Evolutionary conservation across 2,113 vertebrate species (phyloP), one percentile per base, ranked within the genome.

Genomic region (Motacilla alba): DNA sequence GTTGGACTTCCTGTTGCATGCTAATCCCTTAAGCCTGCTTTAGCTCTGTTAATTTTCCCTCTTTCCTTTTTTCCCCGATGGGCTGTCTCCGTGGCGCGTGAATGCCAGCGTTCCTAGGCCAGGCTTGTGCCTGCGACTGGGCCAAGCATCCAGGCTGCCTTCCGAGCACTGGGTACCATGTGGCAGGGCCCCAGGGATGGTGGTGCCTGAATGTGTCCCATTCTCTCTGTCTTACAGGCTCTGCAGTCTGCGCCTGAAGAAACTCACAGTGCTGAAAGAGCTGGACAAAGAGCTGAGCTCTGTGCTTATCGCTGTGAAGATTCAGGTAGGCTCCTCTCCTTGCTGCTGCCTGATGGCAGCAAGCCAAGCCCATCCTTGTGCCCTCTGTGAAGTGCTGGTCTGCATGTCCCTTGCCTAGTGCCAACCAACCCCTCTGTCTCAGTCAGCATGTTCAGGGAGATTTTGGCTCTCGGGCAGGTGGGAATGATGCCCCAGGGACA

Each of bases 251-350:
- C 99, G 99, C 62, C 95, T 99, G 96, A 99, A 99, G 98, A 99
- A 99, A 95, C 98, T 99, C 94, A 98, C 99, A 0, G 99, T 99
- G 80, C 96, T 99, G 97, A 98, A 98, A 92, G 99, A 99, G 92
- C 98, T 99, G 79, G 99, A 99, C 94, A 99, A 99, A 83, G 99
- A 99, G 97, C 98, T 99, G 66, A 99, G 99, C 94, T 99, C 99
- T 6, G 99, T 99, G 90, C 99, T 99, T 96, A 99, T 99, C 0
- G 99, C 99, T 1, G 99, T 99, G 70, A 99, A 99, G 97, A 99
- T 99, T 95, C 99, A 99, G 99, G 99, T 99, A 97, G 97, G 96
- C 35, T 89, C 15, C 49, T 84, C 27, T 92, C 43, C 72, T 41
- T n/a, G 35, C 63, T 55, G 52, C 52, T 84, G 50, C 81, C 53